Evolutionary conservation across 2,888 invertebrate species (phyloP), one percentile per base, ranked within the genome.

Genomic region (Apamea crenata): DNA sequence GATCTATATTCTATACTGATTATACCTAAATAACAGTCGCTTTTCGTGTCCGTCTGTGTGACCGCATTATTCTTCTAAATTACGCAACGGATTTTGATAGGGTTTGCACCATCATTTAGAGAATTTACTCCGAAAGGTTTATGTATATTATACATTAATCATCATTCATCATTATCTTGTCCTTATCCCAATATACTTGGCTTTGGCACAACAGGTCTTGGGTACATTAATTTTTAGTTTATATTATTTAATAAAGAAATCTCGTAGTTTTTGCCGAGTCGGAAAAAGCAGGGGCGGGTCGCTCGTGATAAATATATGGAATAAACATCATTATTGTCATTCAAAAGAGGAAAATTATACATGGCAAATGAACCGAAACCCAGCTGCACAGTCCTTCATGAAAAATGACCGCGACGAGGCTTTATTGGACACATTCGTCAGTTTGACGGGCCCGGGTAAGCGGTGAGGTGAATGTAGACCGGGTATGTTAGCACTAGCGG

Each of bases 351-450:
- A 40, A 65, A 74, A 78, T 59, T 66, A 72, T 76, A 14, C 80
- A 63, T 36, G 61, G 53, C 32, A 61, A 74, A 83, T 70, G 61
- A 66, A 88, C 47, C 59, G 18, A 29, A 74, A 61, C 73, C 65
- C 70, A 76, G 78, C 70, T 80, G 71, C 50, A 77, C 73, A 70
- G 47, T 77, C 36, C 77, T 81, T 68, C 77, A 83, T 84, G 88
- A 88, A 83, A 88, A 86, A 88, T 82, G 7, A 50, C 73, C 36
- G 8, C 61, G 73, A 81, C 61, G 65, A 80, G 68, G 78, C 79
- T 77, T 84, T 88, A 88, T 89, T 88, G 78, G 77, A 84, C 76
- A 67, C 80, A 88, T 88, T 79, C 68, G 83, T 88, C 89, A 83
- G 86, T 80, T 83, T 86, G 88, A 80, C 79, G 63, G 66, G 73